Evolutionary conservation across 2,888 invertebrate genomes (phyloP).

Genomic region (Halictus ligatus): DNA sequence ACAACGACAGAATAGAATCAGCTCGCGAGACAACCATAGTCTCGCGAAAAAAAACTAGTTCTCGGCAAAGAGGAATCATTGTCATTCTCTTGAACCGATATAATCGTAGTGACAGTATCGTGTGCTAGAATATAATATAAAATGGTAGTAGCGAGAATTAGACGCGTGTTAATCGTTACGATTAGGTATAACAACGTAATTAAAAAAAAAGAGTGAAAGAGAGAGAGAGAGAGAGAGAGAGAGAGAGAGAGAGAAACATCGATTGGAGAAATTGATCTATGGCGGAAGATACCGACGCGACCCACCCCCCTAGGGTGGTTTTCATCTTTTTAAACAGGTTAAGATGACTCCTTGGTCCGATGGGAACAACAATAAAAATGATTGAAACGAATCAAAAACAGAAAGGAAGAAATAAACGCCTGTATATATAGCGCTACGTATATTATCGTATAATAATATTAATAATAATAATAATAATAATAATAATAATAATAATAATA

Average conservation of each 20-base stretch:
- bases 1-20: slow-evolving; percentile 72
- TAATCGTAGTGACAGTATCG: slow-evolving; percentile 30
- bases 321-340: slow-evolving; percentile 2
- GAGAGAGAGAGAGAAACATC: slow-evolving; percentile 3
- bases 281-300: slow-evolving; percentile 27
- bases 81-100: slow-evolving; percentile 6
- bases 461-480: neutral
- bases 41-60: slow-evolving; percentile 47
- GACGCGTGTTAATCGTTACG: slow-evolving; percentile 27
- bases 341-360: slow-evolving; percentile 43
- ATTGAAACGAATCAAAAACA: slow-evolving; percentile 5
- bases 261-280: slow-evolving; percentile 14
- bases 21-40: slow-evolving; percentile 38
- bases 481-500: slow-evolving; percentile 12
- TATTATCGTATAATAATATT: slow-evolving; percentile 53
- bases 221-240: neutral
- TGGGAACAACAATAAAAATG: slow-evolving; percentile 30
- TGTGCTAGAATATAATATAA: slow-evolving; percentile 28
- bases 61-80: neutral
- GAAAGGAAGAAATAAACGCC: slow-evolving; percentile 52
- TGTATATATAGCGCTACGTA: slow-evolving; percentile 61
- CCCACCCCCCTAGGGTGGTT: slow-evolving; percentile 1
- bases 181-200: slow-evolving; percentile 21
- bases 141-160: slow-evolving; percentile 44
- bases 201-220: neutral